These are phyloP conservation scores for Sarcoramphus papa DNA, from an alignment of 2,797 vertebrate genomes.

Conservation along the genomic window DNA sequence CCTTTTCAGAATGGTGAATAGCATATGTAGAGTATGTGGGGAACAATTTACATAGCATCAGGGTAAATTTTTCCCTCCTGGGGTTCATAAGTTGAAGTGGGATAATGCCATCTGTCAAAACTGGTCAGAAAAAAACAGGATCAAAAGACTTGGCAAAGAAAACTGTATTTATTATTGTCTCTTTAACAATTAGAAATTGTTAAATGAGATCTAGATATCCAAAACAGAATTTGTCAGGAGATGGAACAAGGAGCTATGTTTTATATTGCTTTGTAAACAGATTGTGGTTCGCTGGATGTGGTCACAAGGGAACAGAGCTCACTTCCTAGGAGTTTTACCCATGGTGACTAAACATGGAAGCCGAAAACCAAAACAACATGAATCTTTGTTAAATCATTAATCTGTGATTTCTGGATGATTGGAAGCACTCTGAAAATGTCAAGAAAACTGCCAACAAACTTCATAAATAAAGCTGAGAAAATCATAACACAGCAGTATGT, in stretches of 20 bases:
- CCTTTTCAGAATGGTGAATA: background rate
- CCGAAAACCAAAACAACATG: fast-evolving
- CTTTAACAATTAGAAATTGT: background rate
- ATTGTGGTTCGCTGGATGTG: background rate
- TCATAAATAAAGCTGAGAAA: background rate
- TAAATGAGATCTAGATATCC: background rate
- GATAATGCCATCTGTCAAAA: background rate
- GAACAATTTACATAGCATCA: background rate
- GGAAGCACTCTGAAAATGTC: background rate
- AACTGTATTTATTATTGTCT: background rate
- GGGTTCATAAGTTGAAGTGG: background rate
- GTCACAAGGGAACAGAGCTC: background rate
- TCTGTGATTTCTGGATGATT: background rate
- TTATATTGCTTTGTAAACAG: background rate
- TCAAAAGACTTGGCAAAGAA: background rate
- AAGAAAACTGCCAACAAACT: background rate
- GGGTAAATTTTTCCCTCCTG: background rate
- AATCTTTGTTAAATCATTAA: background rate
- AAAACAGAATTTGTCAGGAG: background rate
- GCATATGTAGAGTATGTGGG: too few species aligned
- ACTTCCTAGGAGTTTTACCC: background rate
- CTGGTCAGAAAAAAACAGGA: background rate
- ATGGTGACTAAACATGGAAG: fast-evolving
- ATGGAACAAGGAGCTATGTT: background rate
- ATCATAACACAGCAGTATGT: background rate